phyloP scores from a whole-genome alignment of 2,888 invertebrate genomes.

The Euzophera pinguis region DNA sequence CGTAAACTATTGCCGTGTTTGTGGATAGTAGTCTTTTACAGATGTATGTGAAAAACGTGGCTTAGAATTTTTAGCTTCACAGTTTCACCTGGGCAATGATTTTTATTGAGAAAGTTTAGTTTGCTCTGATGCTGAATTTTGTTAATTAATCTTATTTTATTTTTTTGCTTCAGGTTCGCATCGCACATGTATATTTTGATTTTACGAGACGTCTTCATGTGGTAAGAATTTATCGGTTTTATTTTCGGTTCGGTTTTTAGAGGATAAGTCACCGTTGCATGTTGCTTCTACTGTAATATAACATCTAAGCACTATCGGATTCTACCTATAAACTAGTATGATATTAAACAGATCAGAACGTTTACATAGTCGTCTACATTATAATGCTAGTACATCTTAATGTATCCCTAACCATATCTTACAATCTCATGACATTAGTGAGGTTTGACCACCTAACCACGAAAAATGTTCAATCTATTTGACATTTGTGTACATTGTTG shows the following conservation, averaged over 20 bases:
- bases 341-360: not conserved
- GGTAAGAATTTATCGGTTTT: not conserved
- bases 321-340: too few relatives aligned
- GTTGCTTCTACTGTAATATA: not conserved
- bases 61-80: too few relatives aligned
- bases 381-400: not conserved
- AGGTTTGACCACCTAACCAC: conserved; percentile 9
- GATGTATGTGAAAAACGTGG: too few relatives aligned
- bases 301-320: not conserved
- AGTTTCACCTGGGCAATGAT: too few relatives aligned
- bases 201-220: not conserved
- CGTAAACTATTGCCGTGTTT: too few relatives aligned
- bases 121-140: too few relatives aligned
- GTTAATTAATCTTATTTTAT: not conserved
- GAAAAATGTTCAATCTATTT: not conserved
- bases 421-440: not conserved
- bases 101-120: too few relatives aligned
- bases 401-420: not conserved
- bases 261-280: too few relatives aligned
- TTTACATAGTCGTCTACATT: not conserved
- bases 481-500: not conserved
- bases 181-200: not conserved
- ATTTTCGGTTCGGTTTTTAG: too few relatives aligned
- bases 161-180: not conserved
- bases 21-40: too few relatives aligned